These are phyloP conservation scores for Tiliacea aurago DNA, from an alignment of 2,888 invertebrate species.

Conservation along the genomic window DNA sequence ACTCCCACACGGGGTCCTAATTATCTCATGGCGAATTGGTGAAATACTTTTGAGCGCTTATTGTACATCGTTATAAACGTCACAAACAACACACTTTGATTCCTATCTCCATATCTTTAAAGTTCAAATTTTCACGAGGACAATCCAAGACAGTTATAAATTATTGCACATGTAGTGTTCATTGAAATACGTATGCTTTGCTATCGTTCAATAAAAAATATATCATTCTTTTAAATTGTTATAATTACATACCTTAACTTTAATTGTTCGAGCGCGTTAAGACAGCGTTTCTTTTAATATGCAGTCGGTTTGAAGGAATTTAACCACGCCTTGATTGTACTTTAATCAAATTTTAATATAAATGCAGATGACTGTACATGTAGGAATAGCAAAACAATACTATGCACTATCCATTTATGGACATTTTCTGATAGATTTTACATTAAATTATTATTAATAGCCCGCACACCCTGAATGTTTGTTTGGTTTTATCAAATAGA, in stretches of 20 bases:
- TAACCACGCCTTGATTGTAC: constrained; percentile 39
- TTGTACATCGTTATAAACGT: constrained; percentile 54
- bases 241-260: constrained; percentile 59
- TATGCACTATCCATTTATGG: neutral
- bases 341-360: constrained; percentile 29
- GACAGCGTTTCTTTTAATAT: constrained; percentile 28
- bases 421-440: constrained; percentile 6
- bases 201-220: constrained; percentile 55
- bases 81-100: constrained; percentile 19
- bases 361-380: constrained; percentile 23
- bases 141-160: constrained; percentile 26
- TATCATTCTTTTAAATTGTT: constrained; percentile 68
- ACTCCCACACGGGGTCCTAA: constrained; percentile 56
- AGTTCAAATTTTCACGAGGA: constrained; percentile 28
- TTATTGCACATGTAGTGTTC: constrained; percentile 47
- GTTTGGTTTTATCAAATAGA: neutral
- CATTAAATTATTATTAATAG: neutral
- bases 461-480: neutral
- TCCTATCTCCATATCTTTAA: constrained; percentile 8
- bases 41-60: constrained; percentile 51
- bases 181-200: constrained; percentile 48
- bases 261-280: constrained; percentile 56
- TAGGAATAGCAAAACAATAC: constrained; percentile 17
- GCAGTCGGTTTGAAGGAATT: constrained; percentile 35
- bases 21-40: constrained; percentile 61